These are phyloP conservation scores for Actenoides hombroni DNA, from an alignment of 2,113 vertebrate species.

Conservation along the genomic window DNA sequence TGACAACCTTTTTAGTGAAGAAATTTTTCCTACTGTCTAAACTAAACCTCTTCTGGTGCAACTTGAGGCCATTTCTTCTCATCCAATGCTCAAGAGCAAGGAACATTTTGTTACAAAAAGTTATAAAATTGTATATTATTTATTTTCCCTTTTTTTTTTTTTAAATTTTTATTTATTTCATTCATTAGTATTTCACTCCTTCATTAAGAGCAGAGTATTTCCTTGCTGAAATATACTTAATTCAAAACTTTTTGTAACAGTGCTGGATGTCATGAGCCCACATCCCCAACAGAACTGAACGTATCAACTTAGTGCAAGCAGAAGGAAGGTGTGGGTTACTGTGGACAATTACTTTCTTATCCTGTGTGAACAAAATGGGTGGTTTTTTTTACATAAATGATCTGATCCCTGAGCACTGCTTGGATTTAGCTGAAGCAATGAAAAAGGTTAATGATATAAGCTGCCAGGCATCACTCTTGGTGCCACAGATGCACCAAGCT, in stretches of 20 bases:
- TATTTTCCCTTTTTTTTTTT: neutral
- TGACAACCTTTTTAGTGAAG: neutral
- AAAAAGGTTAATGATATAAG: neutral
- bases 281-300: neutral
- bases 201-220: neutral
- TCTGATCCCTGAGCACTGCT: neutral
- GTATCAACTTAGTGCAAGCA: neutral
- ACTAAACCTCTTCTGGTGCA: neutral
- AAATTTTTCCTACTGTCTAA: neutral
- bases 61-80: neutral
- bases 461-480: neutral
- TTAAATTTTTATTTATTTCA: neutral
- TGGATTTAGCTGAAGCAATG: neutral
- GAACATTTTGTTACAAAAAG: neutral
- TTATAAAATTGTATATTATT: neutral
- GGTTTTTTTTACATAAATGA: neutral
- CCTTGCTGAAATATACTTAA: neutral
- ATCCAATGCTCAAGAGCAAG: neutral
- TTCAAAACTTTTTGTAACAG: neutral
- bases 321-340: neutral
- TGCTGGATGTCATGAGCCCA: neutral
- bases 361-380: neutral
- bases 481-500: neutral
- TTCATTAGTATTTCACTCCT: too few relatives aligned
- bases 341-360: neutral